A percentile compares a stretch with the other conserved stretches of the same genome.
Conservation (phyloP, 2,113 vertebrate genomes). For the Neolamprologus cancellatus region DNA sequence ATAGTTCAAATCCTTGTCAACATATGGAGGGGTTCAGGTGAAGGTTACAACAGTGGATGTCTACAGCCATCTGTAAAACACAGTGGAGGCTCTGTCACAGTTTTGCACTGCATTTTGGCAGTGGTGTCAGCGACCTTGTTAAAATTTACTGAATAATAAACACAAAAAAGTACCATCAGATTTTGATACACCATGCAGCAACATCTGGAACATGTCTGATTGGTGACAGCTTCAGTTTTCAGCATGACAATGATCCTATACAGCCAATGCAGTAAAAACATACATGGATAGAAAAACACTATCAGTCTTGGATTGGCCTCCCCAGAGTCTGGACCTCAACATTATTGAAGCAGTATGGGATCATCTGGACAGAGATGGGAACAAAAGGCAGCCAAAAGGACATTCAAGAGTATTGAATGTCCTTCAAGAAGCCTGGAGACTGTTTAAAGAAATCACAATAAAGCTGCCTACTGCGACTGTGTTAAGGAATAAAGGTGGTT, state of each 20-base stretch:
- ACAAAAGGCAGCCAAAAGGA: background rate
- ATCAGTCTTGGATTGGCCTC: background rate
- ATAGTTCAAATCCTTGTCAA: background rate
- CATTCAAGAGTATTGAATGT: background rate
- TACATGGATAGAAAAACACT: background rate
- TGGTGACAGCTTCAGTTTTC: background rate
- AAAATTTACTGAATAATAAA: background rate
- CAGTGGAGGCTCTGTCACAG: background rate
- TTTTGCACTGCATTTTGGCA: background rate
- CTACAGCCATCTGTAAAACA: background rate
- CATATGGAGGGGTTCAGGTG: background rate
- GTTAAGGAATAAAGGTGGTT: background rate
- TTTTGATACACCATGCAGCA: background rate
- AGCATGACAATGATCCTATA: background rate
- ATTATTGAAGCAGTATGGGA: background rate
- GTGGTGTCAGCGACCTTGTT: background rate
- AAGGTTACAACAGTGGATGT: background rate
- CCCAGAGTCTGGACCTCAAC: background rate
- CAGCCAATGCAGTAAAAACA: background rate
- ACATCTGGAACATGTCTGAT: background rate
- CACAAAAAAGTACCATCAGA: background rate
- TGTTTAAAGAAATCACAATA: background rate
- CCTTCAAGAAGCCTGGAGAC: background rate
- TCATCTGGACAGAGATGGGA: background rate
- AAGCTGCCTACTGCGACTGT: background rate